Conservation (phyloP, 2,797 vertebrate genomes). For the Amblyraja radiata region DNA sequence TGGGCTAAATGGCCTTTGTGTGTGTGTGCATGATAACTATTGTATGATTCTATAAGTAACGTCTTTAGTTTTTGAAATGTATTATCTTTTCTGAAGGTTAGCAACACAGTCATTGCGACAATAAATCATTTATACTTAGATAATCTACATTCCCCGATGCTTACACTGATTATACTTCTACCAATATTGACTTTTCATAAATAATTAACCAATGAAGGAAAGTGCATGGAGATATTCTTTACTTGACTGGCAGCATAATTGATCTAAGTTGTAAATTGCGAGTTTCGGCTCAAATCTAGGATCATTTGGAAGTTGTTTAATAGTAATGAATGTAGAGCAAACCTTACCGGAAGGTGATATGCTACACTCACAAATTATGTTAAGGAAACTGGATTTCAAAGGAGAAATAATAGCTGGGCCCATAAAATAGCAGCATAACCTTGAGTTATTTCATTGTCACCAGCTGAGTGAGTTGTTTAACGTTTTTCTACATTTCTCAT, state of each 20-base stretch:
- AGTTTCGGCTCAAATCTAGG: background rate
- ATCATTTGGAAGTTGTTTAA: constrained; percentile 4
- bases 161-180: background rate
- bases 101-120: background rate
- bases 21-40: too few relatives aligned
- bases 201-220: background rate
- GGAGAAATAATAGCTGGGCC: background rate
- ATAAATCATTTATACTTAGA: background rate
- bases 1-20: too few relatives aligned
- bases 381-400: background rate
- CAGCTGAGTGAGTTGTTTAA: background rate
- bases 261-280: background rate
- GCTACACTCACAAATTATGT: constrained; percentile 17
- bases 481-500: background rate
- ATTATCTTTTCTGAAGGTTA: background rate
- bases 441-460: background rate
- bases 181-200: background rate
- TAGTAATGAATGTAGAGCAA: background rate
- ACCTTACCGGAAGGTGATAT: background rate
- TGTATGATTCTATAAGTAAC: background rate
- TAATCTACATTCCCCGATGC: background rate
- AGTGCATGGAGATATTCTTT: background rate
- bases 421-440: background rate
- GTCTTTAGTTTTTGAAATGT: background rate
- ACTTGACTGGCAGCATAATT: background rate